Conservation (phyloP, 2,888 invertebrate genomes). For the Dynastes grantii region DNA sequence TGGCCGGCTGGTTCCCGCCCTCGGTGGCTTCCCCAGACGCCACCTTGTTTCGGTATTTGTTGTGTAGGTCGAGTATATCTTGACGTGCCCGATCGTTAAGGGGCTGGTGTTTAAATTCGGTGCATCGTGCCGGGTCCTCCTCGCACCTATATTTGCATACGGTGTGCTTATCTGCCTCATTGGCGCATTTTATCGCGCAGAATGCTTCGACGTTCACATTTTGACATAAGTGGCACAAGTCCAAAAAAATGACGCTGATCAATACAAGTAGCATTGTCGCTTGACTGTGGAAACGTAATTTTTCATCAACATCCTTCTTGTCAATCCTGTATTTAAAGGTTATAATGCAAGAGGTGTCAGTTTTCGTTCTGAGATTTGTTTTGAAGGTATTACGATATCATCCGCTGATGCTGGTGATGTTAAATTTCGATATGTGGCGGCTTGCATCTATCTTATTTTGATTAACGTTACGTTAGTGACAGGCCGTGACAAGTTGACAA, state of each 20-base stretch:
- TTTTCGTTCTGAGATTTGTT: no score
- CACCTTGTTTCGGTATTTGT: constrained; percentile 21
- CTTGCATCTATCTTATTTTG: no score
- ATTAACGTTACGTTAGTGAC: no score
- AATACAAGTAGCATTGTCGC: neutral
- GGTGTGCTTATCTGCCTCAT: neutral
- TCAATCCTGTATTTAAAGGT: no score
- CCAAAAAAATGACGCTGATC: neutral
- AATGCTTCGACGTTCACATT: neutral
- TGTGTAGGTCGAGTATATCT: constrained; percentile 26
- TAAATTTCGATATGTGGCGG: no score
- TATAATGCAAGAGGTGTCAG: no score
- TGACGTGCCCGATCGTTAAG: constrained; percentile 10
- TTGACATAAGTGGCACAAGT: neutral
- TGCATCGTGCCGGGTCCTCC: neutral
- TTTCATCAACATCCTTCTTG: neutral
- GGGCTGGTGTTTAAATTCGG: neutral
- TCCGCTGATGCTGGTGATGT: no score
- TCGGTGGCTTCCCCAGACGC: constrained; percentile 26
- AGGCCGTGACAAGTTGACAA: no score
- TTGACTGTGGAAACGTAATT: neutral
- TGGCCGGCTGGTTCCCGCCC: constrained; percentile 26
- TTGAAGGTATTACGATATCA: no score
- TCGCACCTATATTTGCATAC: constrained; percentile 29
- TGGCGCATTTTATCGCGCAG: constrained; percentile 12